Conservation (phyloP, 2,797 vertebrate species). For the Argya squamiceps region DNA sequence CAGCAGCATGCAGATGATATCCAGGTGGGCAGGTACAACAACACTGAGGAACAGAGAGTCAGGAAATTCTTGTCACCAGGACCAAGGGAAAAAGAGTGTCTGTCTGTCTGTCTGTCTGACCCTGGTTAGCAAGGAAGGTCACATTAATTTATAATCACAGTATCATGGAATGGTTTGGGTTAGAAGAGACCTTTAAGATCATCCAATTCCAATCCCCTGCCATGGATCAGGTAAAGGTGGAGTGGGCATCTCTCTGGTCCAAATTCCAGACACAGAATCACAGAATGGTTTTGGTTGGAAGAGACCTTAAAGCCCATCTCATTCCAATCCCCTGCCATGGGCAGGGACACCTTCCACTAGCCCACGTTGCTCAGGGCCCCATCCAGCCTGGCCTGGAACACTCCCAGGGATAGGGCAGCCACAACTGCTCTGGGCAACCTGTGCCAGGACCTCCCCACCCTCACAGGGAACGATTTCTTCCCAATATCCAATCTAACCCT, state of each 20-base stretch:
- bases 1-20: background rate
- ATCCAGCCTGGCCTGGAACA: rapidly evolving
- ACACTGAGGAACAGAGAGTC: background rate
- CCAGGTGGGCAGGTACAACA: background rate
- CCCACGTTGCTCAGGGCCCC: background rate
- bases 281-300: background rate
- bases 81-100: background rate
- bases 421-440: rapidly evolving
- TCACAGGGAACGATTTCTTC: background rate
- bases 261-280: too few species aligned
- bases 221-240: too few species aligned
- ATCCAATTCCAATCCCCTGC: too few species aligned
- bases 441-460: background rate
- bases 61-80: background rate
- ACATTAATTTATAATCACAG: rapidly evolving
- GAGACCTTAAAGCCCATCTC: rapidly evolving
- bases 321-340: background rate
- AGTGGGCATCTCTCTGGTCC: too few species aligned
- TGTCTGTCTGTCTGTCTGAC: background rate
- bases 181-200: background rate
- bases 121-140: background rate
- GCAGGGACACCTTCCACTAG: background rate
- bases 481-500: rapidly evolving
- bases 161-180: background rate
- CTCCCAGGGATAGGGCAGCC: background rate